Evolutionary conservation across 1,140 invertebrate genomes (phyloP), one percentile per base, ranked within the genome.

Genomic region (Diachasma alloeum): DNA sequence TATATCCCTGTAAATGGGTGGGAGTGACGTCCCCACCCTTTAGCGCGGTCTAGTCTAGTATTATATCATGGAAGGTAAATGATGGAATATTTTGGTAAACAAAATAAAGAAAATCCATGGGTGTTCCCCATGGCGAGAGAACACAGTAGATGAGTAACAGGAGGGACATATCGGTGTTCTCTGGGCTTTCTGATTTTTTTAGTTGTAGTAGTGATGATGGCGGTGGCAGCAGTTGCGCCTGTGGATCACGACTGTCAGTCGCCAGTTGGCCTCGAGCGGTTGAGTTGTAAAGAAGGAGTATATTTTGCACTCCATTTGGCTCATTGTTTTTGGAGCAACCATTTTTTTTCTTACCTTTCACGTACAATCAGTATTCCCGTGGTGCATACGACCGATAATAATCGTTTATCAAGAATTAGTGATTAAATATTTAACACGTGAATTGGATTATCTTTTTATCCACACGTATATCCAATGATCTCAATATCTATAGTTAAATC

Each of bases 211-310:
- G 24, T 63, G 69, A 56, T 9, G 53, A 59, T 37, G 76, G 63
- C 36, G 74, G 31, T 66, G 74, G 69, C 74, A 59, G 79, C 69
- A 70, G 79, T 63, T 71, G 77, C 39, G 44, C 69, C 53, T 53
- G 72, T 70, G 72, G 66, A 74, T 76, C 66, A 39, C 59, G 48
- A 37, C 69, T 83, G 83, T 85, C 84, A 85, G 80, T 84, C 83
- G 84, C 82, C 83, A 85, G 84, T 85, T 81, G 75, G 80, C 78
- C 79, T 78, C 84, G 81, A 84, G 81, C 81, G 78, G 48, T 85
- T 78, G 74, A 42, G 44, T 42, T 36, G 59, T 56, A 19, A 63
- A 19, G 24, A 19, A 5, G 8, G 10, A 63, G 8, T 1, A 24
- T 31, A 26, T 63, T 11, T 63, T 26, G 19, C 59, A 9, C 24